Percentiles rank a stretch among this genome's conserved stretches.
Conservation (phyloP, 2,113 vertebrate genomes). For the Malurus alboscapulatus region DNA sequence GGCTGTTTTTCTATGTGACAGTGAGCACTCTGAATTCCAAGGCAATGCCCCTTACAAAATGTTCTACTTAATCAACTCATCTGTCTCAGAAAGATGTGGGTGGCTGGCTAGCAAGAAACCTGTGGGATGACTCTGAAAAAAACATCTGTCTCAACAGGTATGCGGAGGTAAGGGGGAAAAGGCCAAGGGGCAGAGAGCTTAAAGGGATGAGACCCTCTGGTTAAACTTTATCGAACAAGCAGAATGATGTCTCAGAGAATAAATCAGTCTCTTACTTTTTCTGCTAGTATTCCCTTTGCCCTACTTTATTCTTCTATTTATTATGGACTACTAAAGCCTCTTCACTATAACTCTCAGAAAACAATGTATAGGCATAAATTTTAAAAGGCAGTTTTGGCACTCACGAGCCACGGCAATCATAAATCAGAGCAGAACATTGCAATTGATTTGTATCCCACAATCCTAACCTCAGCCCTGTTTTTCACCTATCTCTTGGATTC, state of each 20-base stretch:
- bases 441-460: background rate
- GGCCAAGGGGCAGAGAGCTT: background rate
- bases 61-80: background rate
- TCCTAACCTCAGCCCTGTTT: background rate
- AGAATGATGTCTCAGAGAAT: background rate
- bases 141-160: background rate
- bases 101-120: slow-evolving; percentile 13
- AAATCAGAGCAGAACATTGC: background rate
- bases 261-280: background rate
- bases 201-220: background rate
- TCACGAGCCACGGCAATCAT: background rate
- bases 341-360: background rate
- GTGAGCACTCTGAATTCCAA: background rate
- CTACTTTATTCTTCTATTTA: background rate
- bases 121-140: slow-evolving; percentile 14
- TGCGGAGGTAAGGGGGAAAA: background rate
- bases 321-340: background rate
- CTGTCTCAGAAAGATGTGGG: background rate
- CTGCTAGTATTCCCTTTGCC: background rate
- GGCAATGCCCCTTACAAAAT: background rate
- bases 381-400: slow-evolving; percentile 4
- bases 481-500: background rate
- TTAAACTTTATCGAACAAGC: background rate
- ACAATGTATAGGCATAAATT: background rate
- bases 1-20: background rate